phyloP scores from a whole-genome alignment of 64 coral and sea anemone genomes.

The Stylophora pistillata region DNA sequence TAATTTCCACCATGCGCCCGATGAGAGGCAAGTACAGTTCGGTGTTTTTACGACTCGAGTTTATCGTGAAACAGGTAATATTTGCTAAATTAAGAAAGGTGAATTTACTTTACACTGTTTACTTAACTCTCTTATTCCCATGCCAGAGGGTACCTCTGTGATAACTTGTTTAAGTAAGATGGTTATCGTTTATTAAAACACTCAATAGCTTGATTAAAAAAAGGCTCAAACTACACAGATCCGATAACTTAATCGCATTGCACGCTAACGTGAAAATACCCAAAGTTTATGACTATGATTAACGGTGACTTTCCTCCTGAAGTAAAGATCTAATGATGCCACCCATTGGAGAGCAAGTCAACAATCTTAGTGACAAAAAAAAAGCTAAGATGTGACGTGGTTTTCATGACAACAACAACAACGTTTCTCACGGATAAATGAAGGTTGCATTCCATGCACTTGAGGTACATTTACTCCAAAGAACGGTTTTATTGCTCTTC shows the following conservation, averaged over 20 bases:
- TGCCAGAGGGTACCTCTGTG: background rate
- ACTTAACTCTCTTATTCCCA: background rate
- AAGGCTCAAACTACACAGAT: background rate
- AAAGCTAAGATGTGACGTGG: background rate
- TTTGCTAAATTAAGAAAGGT: background rate
- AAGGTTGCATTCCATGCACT: conserved; percentile 1
- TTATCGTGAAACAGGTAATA: background rate
- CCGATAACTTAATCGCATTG: background rate
- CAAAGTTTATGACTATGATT: background rate
- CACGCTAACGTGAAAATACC: background rate
- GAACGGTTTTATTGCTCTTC: background rate
- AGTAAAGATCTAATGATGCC: too few relatives aligned
- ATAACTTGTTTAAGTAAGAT: conserved; percentile 31
- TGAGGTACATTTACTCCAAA: background rate
- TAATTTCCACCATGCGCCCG: too few relatives aligned
- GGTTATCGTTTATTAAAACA: conserved; percentile 18
- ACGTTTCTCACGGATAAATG: background rate
- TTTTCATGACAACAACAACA: background rate
- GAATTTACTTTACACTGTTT: conserved; percentile 25
- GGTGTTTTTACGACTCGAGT: background rate
- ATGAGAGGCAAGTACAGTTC: too few relatives aligned
- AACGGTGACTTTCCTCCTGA: too few relatives aligned
- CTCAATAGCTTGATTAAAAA: background rate
- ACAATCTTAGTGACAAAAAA: background rate
- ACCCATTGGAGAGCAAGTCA: background rate